Evolutionary conservation across 2,888 invertebrate genomes (phyloP).

Genomic region (Pachycephus smyrnensis): DNA sequence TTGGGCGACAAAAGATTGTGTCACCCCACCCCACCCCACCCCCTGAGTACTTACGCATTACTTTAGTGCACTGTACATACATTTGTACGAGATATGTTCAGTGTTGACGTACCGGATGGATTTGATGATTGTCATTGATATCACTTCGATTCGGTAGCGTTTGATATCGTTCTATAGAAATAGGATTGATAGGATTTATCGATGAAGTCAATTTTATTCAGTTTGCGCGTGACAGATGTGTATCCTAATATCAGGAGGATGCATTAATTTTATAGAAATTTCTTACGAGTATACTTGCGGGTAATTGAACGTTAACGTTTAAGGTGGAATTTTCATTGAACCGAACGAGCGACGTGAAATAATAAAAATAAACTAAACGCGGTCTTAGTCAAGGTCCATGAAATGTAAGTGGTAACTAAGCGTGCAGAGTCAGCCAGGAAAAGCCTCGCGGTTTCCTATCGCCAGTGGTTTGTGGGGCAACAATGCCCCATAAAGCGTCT

Average conservation of each 20-base stretch:
- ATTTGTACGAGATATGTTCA: too few species aligned
- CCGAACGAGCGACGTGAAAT: neutral
- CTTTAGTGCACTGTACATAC: neutral
- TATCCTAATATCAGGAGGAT: neutral
- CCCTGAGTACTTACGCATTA: neutral
- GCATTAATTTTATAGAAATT: neutral
- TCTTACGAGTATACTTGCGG: too few species aligned
- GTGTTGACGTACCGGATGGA: neutral
- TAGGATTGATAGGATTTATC: neutral
- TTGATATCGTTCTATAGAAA: neutral
- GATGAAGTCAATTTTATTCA: neutral
- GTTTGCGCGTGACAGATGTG: too few species aligned
- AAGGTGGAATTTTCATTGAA: neutral
- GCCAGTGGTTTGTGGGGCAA: slow-evolving; percentile 11
- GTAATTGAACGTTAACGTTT: neutral
- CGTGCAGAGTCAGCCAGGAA: neutral
- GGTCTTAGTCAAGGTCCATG: neutral
- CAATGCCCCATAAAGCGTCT: slow-evolving; percentile 36
- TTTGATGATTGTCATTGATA: neutral
- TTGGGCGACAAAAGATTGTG: slow-evolving; percentile 12
- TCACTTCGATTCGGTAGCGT: neutral
- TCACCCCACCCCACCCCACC: neutral
- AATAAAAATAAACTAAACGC: neutral
- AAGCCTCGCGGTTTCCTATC: neutral
- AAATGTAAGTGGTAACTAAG: neutral